These are phyloP conservation scores for Scaptomyza hsui DNA, from an alignment of 1,140 invertebrate genomes.

Conservation along the genomic window DNA sequence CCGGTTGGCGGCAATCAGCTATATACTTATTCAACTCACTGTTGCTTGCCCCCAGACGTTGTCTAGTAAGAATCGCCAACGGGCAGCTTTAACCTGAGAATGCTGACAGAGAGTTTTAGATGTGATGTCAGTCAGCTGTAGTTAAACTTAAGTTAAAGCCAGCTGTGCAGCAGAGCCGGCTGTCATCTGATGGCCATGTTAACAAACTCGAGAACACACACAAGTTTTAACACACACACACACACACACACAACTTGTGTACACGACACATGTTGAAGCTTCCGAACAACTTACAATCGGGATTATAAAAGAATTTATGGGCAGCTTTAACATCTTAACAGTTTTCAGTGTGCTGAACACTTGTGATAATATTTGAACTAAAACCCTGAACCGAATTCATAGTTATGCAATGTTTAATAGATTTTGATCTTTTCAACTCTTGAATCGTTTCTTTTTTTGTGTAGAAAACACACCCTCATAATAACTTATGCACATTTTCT, in stretches of 20 bases:
- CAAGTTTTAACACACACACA: constrained; percentile 21
- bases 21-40: constrained; percentile 15
- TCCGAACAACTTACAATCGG: constrained; percentile 2
- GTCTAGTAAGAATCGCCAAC: constrained; percentile 62
- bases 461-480: neutral
- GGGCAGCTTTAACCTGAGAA: constrained; percentile 10
- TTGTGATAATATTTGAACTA: constrained; percentile 51
- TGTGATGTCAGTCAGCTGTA: constrained; percentile 31
- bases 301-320: constrained; percentile 9
- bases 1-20: constrained; percentile 39
- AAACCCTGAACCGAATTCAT: neutral
- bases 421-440: neutral
- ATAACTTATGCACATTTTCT: constrained; percentile 3
- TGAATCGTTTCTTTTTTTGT: neutral
- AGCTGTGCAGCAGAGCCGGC: constrained; percentile 4
- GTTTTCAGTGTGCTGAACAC: constrained; percentile 20
- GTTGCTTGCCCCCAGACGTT: constrained; percentile 33
- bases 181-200: constrained; percentile 60
- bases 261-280: neutral
- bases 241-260: no score
- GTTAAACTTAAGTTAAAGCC: neutral
- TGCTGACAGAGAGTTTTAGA: neutral
- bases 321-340: constrained; percentile 5
- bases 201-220: constrained; percentile 59
- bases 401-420: neutral